Evolutionary conservation across 92 coral and sea anemone genomes (phyloP), one percentile per base, ranked within the genome.

Genomic region (Nematostella vectensis): DNA sequence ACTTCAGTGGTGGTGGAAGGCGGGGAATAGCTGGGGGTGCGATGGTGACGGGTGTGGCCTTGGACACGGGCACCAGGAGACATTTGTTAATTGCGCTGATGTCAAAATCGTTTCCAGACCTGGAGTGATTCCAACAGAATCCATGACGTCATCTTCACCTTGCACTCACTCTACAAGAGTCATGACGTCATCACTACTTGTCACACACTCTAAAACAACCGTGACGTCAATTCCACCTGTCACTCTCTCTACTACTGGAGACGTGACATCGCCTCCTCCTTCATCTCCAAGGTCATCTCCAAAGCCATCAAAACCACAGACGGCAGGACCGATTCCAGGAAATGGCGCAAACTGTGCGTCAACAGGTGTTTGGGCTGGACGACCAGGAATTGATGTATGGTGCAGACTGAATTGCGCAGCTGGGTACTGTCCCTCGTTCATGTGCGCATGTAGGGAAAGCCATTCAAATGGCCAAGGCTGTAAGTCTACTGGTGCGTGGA

Each of bases 401-500:
- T n/a, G n/a, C n/a, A n/a, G n/a, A n/a, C n/a, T n/a, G n/a, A n/a
- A n/a, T n/a, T n/a, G n/a, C n/a, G n/a, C n/a, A n/a, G n/a, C n/a
- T n/a, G n/a, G n/a, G n/a, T n/a, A n/a, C n/a, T n/a, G 23, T 45
- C 50, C 50, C 50, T 18, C 50, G 22, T 4, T 4, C 8, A 21
- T 22, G 3, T 25, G 25, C 4, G 22, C 22, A 21, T 25, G 18
- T 25, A 21, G 22, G 23, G 22, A 11, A 45, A 49, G 0, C 3
- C 13, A 25, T 31, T 36, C 1, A 58, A 53, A n/a, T n/a, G n/a
- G n/a, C n/a, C n/a, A n/a, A 4, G 40, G 11, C 2, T 77, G 83
- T 27, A 71, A 31, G 20, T 66, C 79, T 11, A 65, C 31, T 1
- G 83, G 68, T 2, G 11, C 27, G 0, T 77, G 71, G 57, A 24